Percentiles rank a stretch among this genome's conserved stretches.
These are phyloP conservation scores for Drosophila incognita DNA, from an alignment of 2,888 invertebrate species.

Conservation along the genomic window DNA sequence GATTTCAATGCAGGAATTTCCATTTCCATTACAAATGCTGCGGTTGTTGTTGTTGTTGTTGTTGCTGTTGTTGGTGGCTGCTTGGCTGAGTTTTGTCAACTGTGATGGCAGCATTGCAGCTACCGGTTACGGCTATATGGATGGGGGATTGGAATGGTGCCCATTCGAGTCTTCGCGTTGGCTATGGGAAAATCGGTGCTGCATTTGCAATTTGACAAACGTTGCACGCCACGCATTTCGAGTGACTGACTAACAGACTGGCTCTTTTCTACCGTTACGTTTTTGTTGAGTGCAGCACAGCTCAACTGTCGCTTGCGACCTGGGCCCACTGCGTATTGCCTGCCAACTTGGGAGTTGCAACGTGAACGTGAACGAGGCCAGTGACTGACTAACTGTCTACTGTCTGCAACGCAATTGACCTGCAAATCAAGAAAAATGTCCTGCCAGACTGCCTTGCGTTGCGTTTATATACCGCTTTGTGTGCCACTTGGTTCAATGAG, in stretches of 20 bases:
- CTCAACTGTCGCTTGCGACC: conserved; percentile 57
- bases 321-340: conserved; percentile 28
- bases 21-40: conserved; percentile 76
- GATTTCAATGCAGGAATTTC: conserved; percentile 75
- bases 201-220: conserved; percentile 73
- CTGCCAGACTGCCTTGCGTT: conserved; percentile 29
- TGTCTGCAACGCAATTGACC: conserved; percentile 66
- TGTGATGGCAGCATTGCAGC: conserved; percentile 48
- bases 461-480: conserved; percentile 12
- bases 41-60: conserved; percentile 37
- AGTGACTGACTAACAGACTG: conserved; percentile 36
- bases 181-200: conserved; percentile 40
- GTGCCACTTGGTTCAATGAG: conserved; percentile 36
- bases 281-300: conserved; percentile 64
- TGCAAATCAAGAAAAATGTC: conserved; percentile 55
- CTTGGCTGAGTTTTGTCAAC: conserved; percentile 71
- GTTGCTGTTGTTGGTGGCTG: conserved; percentile 36
- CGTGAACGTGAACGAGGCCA: conserved; percentile 34
- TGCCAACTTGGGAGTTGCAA: conserved; percentile 39
- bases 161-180: conserved; percentile 4
- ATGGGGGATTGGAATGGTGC: conserved; percentile 29
- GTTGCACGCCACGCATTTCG: conserved; percentile 74
- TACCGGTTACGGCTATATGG: conserved; percentile 39
- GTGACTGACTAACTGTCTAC: conserved; percentile 44
- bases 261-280: conserved; percentile 63